phyloP scores from a whole-genome alignment of 2,113 vertebrate species.

The Bucco capensis region DNA sequence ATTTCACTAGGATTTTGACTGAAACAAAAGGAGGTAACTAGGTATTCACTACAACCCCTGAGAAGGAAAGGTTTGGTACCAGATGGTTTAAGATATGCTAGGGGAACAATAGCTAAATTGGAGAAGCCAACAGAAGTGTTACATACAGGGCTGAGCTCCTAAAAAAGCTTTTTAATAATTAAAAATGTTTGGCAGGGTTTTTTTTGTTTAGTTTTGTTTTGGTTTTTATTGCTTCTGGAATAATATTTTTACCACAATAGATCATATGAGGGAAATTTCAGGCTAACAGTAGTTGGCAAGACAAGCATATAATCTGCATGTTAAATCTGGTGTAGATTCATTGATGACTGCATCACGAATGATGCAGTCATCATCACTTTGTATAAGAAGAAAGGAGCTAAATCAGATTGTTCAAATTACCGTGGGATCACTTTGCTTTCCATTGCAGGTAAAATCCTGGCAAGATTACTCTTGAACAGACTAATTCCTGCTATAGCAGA shows the following conservation, averaged over 20 bases:
- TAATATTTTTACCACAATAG: background rate
- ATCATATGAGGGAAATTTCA: background rate
- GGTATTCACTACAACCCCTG: background rate
- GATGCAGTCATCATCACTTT: too few species aligned
- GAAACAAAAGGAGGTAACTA: background rate
- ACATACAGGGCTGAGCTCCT: background rate
- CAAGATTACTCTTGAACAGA: too few species aligned
- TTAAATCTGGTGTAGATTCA: background rate
- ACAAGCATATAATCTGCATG: conserved; percentile 30
- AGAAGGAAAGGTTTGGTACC: background rate
- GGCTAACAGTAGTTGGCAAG: conserved; percentile 13
- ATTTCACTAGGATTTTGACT: background rate
- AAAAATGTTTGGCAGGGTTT: background rate
- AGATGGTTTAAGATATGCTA: background rate
- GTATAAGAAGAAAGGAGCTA: too few species aligned
- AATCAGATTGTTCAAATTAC: too few species aligned
- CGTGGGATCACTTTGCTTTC: too few species aligned
- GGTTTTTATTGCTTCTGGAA: background rate
- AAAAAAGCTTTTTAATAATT: background rate
- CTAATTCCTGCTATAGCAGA: too few species aligned
- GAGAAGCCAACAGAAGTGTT: background rate
- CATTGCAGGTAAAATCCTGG: too few species aligned
- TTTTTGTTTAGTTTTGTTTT: background rate
- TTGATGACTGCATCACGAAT: too few species aligned
- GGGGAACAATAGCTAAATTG: background rate